Percentiles rank a stretch among this genome's conserved stretches.
These are phyloP conservation scores for Nanorana parkeri DNA, from an alignment of 2,113 vertebrate genomes.

Conservation along the genomic window DNA sequence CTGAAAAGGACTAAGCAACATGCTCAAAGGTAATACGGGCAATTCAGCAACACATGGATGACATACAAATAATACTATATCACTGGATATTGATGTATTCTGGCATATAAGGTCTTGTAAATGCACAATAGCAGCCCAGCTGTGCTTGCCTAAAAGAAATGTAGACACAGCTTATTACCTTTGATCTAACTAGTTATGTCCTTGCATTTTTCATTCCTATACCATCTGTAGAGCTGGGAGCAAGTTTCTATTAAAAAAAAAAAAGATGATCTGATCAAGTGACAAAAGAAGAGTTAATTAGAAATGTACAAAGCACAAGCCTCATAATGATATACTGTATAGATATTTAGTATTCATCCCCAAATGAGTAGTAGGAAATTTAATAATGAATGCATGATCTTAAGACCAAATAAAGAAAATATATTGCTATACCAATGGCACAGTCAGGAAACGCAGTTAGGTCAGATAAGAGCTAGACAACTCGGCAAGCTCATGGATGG, in stretches of 20 bases:
- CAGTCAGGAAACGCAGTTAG: constrained; percentile 1
- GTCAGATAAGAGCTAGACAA: constrained; percentile 18
- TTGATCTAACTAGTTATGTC: constrained; percentile 50
- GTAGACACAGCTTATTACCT: constrained; percentile 43
- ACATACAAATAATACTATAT: constrained; percentile 49
- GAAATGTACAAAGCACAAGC: constrained; percentile 29
- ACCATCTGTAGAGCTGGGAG: constrained; percentile 22
- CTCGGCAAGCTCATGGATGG: constrained; percentile 3
- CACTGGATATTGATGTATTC: constrained; percentile 44
- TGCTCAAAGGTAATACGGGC: constrained; percentile 1
- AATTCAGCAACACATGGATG: constrained; percentile 19
- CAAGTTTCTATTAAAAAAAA: constrained; percentile 36
- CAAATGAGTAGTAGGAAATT: constrained; percentile 3
- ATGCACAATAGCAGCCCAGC: constrained; percentile 47
- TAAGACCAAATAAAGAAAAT: constrained; percentile 23
- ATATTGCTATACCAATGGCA: constrained; percentile 14
- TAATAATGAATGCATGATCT: constrained; percentile 24
- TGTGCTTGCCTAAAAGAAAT: constrained; percentile 36
- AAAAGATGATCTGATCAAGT: constrained; percentile 39
- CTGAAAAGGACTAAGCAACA: constrained; percentile 22
- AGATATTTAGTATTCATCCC: constrained; percentile 33
- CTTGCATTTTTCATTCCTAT: constrained; percentile 34
- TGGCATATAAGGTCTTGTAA: constrained; percentile 41
- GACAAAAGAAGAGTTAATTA: constrained; percentile 41
- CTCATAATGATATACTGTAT: constrained; percentile 22